Percentiles rank a stretch among this genome's conserved stretches.
These are phyloP conservation scores for Acanthacorydalis orientalis DNA, from an alignment of 2,888 invertebrate genomes.

Conservation along the genomic window DNA sequence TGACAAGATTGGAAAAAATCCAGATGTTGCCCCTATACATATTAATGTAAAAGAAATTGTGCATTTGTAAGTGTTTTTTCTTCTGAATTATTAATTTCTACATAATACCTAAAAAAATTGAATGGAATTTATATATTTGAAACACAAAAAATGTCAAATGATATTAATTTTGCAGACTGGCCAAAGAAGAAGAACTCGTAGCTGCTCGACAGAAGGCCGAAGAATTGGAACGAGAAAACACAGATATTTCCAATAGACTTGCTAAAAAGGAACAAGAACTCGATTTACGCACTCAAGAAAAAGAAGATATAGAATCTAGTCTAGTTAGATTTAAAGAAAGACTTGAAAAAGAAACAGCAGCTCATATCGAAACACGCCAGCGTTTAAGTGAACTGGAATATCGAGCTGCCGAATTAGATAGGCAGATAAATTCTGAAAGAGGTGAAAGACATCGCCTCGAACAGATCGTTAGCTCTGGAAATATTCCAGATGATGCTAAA, in stretches of 20 bases:
- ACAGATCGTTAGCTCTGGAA: slow-evolving; percentile 75
- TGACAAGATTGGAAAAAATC: slow-evolving; percentile 40
- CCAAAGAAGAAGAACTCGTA: slow-evolving; percentile 83
- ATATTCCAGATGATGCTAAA: slow-evolving; percentile 88
- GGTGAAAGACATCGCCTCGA: slow-evolving; percentile 69
- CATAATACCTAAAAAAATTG: no score
- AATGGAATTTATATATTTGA: background rate
- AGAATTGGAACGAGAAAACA: slow-evolving; percentile 74
- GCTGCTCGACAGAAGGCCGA: slow-evolving; percentile 76
- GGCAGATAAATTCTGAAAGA: slow-evolving; percentile 55
- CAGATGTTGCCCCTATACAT: slow-evolving; percentile 69
- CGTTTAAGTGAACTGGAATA: slow-evolving; percentile 46
- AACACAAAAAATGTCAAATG: background rate
- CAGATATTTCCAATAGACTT: slow-evolving; percentile 69
- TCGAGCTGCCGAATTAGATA: slow-evolving; percentile 27
- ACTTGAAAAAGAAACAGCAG: slow-evolving; percentile 74
- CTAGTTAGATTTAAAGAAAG: slow-evolving; percentile 68
- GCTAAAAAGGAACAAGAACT: slow-evolving; percentile 87
- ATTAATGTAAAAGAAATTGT: slow-evolving; percentile 87
- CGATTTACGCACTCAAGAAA: slow-evolving; percentile 77
- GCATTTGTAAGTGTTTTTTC: slow-evolving; percentile 40
- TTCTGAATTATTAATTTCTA: no score
- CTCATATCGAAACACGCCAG: slow-evolving; percentile 74
- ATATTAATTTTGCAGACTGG: slow-evolving; percentile 30
- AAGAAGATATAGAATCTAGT: slow-evolving; percentile 79